phyloP scores from a whole-genome alignment of 1,140 invertebrate genomes.

The Apis cerana region DNA sequence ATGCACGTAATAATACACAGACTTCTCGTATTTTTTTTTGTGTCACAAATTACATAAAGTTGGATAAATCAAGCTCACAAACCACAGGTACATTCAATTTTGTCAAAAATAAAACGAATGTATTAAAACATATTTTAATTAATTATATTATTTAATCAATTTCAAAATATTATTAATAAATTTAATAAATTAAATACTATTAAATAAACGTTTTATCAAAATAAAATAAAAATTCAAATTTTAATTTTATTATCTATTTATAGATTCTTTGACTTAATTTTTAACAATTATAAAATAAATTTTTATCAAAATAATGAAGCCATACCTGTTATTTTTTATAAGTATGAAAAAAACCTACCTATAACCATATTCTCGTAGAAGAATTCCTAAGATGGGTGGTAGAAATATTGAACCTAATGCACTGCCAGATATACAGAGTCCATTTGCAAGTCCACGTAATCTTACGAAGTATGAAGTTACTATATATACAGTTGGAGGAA shows the following conservation, averaged over 20 bases:
- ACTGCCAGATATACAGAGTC: slow-evolving; percentile 93
- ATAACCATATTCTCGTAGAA: slow-evolving; percentile 89
- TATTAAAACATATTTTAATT: slow-evolving; percentile 9
- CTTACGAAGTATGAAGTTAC: slow-evolving; percentile 93
- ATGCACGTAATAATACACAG: slow-evolving; percentile 46
- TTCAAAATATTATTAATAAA: slow-evolving; percentile 1
- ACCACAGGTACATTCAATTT: slow-evolving; percentile 41
- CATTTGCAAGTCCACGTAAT: slow-evolving; percentile 91
- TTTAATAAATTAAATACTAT: neutral
- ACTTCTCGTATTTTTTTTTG: slow-evolving; percentile 25
- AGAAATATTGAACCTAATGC: slow-evolving; percentile 91
- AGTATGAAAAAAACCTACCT: slow-evolving; percentile 79
- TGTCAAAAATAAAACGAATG: slow-evolving; percentile 33
- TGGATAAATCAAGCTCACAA: slow-evolving; percentile 19
- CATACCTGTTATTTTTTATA: slow-evolving; percentile 15
- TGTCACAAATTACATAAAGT: slow-evolving; percentile 31
- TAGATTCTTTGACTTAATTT: neutral
- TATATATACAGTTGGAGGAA: slow-evolving; percentile 94
- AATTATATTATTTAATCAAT: neutral
- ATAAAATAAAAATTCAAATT: slow-evolving; percentile 4
- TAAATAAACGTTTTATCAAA: slow-evolving; percentile 4
- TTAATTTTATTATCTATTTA: neutral
- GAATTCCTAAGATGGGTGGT: slow-evolving; percentile 86
- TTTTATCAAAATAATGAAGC: slow-evolving; percentile 15
- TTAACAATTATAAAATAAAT: neutral